Conservation (phyloP, 2,113 vertebrate genomes). For the Cavia porcellus region DNA sequence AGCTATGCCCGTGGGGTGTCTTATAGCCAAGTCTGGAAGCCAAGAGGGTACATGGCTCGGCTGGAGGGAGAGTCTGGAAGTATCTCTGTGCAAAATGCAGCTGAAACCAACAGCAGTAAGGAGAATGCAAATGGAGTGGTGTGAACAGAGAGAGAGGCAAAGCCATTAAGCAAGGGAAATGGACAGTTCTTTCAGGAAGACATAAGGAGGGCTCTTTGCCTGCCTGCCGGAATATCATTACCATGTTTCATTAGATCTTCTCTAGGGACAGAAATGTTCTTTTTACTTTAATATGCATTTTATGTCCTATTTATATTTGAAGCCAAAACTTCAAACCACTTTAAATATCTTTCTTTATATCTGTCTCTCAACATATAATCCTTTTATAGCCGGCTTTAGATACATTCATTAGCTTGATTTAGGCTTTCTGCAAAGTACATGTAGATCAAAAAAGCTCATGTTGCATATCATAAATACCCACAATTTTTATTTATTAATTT, state of each 20-base stretch:
- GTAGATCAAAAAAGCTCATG: neutral
- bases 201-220: neutral
- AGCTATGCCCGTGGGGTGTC: accelerated
- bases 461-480: neutral
- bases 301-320: neutral
- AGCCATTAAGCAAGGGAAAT: neutral
- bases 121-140: neutral
- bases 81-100: neutral
- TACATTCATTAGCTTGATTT: neutral
- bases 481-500: constrained; percentile 2
- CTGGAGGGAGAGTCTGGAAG: neutral
- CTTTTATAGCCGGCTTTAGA: neutral
- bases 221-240: neutral
- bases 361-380: neutral
- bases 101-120: neutral
- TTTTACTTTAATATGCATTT: constrained; percentile 32
- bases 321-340: constrained; percentile 15
- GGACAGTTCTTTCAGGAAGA: neutral
- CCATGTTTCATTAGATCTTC: neutral
- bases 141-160: neutral
- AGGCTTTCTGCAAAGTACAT: neutral
- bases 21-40: neutral
- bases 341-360: constrained; percentile 29
- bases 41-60: neutral
- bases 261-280: neutral